These are phyloP conservation scores for Chlamydotis undulata DNA, from an alignment of 2,113 vertebrate species.

Conservation along the genomic window DNA sequence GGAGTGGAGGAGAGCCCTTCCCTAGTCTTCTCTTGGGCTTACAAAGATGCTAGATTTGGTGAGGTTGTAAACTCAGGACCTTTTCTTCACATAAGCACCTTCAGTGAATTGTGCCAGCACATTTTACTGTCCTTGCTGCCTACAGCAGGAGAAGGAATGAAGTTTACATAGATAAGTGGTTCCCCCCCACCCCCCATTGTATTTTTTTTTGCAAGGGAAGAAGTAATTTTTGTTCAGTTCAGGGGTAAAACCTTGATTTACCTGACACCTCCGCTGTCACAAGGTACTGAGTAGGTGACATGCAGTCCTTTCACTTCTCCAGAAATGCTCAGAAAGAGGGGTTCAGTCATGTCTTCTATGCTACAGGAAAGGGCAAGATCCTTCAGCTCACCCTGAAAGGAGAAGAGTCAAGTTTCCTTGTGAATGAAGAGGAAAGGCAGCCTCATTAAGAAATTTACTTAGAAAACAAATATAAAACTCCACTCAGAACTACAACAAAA, in stretches of 20 bases:
- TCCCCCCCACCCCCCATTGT: neutral
- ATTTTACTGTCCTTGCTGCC: neutral
- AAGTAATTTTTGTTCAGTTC: neutral
- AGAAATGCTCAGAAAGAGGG: slow-evolving; percentile 81
- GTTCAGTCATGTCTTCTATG: slow-evolving; percentile 83
- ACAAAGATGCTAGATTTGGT: neutral
- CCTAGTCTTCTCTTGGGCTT: neutral
- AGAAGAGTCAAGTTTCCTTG: neutral
- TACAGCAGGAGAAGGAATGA: neutral
- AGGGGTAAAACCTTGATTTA: neutral
- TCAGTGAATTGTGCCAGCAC: neutral
- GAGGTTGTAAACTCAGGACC: neutral
- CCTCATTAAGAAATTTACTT: neutral
- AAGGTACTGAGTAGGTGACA: slow-evolving; percentile 76
- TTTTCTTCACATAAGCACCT: neutral
- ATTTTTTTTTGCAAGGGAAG: neutral
- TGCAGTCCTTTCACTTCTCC: slow-evolving; percentile 79
- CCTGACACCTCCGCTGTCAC: slow-evolving; percentile 37
- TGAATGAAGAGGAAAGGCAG: neutral
- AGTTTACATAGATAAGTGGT: neutral
- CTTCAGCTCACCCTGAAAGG: slow-evolving; percentile 79
- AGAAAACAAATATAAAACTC: neutral
- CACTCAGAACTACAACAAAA: neutral
- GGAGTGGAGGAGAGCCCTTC: neutral
- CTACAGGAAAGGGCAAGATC: slow-evolving; percentile 81